Base-by-base conservation (phyloP, 2,797 vertebrate genomes). In the Scolopax rusticola region DNA sequence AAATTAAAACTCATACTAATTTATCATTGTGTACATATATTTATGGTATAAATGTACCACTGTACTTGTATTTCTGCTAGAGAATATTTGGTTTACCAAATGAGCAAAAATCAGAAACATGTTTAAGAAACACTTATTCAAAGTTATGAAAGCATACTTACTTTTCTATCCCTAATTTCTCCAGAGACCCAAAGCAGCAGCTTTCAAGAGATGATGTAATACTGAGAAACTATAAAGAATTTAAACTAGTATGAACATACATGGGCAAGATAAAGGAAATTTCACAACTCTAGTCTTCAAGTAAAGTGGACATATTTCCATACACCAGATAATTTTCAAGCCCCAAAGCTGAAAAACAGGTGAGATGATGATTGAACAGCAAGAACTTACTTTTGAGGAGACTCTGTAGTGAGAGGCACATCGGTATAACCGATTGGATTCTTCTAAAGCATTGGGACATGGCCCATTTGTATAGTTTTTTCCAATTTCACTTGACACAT, bases 361-460 rank as follows among this genome's bases (percentile, higher is more conserved):
- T 61, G 28, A 95, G 23, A 71, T 0, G 2, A 30, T 7, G 8
- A 11, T 6, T 57, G 11, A 73, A 68, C 8, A 14, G 3, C 7
- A 43, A 32, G 25, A 47, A 97, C 98, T 98, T 96, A 98, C 98
- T 16, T 97, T 97, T 83, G 98, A 98, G 76, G 98, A 98, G 59
- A 99, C 98, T 96, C 99, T 98, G 97, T 99, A 99, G 32, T 99
- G 98, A 2, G 99, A 98, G 2, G 98, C 99, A 86, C 98, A 99
- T 60, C 99, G 99, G 94, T 99, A 99, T 96, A 99, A 98, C 57
- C 97, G 96, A 38, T 99, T 99, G 41, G 99, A 98, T 97, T 99
- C 97, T 97, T 98, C 98, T 47, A 98, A 92, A 57, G 78, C 86
- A 96, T 99, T 99, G 93, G 99, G 99, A 95, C 99, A 99, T 4